Evolutionary conservation across 2,797 vertebrate species (phyloP).

Genomic region (Gallinago stenura): DNA sequence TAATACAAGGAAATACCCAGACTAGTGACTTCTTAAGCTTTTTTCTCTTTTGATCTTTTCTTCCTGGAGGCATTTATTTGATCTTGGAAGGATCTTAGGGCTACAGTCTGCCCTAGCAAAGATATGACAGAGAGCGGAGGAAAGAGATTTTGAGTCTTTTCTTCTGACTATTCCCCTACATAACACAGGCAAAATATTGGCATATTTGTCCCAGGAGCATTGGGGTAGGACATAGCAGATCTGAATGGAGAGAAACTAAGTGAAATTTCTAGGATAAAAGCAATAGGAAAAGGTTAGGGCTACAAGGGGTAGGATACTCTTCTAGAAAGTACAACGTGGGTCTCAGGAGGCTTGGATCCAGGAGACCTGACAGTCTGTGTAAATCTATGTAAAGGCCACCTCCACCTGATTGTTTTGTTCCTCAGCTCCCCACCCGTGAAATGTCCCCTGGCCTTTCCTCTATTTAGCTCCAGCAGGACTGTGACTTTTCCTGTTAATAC

Average conservation of each 20-base stretch:
- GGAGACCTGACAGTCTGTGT: background rate
- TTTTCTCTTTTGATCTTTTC: constrained; percentile 58
- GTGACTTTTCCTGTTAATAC: background rate
- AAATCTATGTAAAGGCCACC: background rate
- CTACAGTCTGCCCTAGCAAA: constrained; percentile 61
- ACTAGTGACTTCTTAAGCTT: constrained; percentile 66
- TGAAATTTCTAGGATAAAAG: constrained; percentile 19
- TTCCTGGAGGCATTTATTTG: constrained; percentile 73
- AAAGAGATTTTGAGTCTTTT: constrained; percentile 46
- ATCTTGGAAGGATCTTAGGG: constrained; percentile 68
- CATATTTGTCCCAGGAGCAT: constrained; percentile 14
- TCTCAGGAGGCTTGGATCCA: background rate
- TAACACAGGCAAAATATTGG: constrained; percentile 55
- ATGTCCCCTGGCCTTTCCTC: background rate
- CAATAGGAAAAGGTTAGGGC: background rate
- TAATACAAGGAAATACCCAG: constrained; percentile 50
- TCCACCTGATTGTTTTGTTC: background rate
- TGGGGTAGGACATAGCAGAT: background rate
- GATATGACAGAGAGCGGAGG: constrained; percentile 17
- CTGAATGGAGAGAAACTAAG: background rate
- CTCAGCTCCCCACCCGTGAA: background rate
- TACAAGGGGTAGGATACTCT: background rate
- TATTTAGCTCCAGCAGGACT: background rate
- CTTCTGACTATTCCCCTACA: constrained; percentile 24
- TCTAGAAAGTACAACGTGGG: background rate